phyloP scores from a whole-genome alignment of 2,797 vertebrate species.

The Helostoma temminkii region DNA sequence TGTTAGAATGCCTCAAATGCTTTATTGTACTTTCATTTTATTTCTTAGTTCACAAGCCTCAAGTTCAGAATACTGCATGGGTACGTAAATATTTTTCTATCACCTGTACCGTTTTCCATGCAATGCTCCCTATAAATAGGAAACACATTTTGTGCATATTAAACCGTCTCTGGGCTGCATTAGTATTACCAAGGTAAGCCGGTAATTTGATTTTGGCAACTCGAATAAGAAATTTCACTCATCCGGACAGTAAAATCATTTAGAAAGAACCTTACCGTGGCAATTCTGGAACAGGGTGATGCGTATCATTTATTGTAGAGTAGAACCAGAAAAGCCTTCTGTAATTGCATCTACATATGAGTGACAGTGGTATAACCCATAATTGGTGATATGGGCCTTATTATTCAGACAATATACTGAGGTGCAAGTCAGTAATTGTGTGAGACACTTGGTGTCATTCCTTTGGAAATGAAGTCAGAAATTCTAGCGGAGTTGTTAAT shows the following conservation, averaged over 20 bases:
- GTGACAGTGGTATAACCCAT: background rate
- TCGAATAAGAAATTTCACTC: conserved; percentile 65
- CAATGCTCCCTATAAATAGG: conserved; percentile 36
- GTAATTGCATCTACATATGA: background rate
- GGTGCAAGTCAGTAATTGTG: conserved; percentile 7
- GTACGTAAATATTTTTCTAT: conserved; percentile 6
- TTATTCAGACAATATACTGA: background rate
- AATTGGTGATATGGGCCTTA: conserved; percentile 6
- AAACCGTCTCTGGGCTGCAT: conserved; percentile 45
- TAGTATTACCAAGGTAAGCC: conserved; percentile 49
- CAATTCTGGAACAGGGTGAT: conserved; percentile 28
- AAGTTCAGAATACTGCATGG: conserved; percentile 5
- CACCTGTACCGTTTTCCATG: conserved; percentile 18
- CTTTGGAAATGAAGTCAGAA: conserved; percentile 14
- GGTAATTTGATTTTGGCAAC: conserved; percentile 67
- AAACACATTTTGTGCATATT: conserved; percentile 42
- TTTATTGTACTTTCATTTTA: background rate
- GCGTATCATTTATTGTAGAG: conserved; percentile 17
- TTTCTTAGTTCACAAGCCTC: background rate
- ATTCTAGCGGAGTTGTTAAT: conserved; percentile 28
- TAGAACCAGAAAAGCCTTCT: conserved; percentile 16
- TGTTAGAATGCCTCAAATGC: background rate
- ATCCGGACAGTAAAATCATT: conserved; percentile 59
- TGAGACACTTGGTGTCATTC: conserved; percentile 18
- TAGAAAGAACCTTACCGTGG: conserved; percentile 34